Evolutionary conservation across 2,888 invertebrate genomes (phyloP).

Genomic region (Odontothrips loti): DNA sequence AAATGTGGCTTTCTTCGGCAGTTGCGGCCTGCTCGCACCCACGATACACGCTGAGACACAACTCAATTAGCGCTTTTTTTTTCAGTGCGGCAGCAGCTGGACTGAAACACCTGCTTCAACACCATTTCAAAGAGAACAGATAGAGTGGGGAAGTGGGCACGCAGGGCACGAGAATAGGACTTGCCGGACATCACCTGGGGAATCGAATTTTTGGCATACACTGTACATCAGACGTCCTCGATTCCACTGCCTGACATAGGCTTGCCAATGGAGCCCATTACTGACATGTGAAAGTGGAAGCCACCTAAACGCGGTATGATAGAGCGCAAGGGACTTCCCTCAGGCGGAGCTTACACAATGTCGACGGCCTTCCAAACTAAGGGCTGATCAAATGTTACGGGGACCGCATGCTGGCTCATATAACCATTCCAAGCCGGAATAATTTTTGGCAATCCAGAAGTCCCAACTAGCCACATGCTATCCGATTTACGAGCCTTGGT

Average conservation of each 20-base stretch:
- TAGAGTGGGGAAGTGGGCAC: not conserved
- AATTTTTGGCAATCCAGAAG: not conserved
- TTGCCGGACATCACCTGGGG: not conserved
- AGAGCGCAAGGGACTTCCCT: not conserved
- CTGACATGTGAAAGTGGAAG: not conserved
- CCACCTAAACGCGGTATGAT: not conserved
- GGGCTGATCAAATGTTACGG: not conserved
- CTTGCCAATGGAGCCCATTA: not conserved
- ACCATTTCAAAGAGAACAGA: not conserved
- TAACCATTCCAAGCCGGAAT: not conserved
- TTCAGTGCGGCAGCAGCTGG: not conserved
- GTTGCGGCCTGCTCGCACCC: not conserved
- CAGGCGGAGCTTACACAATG: not conserved
- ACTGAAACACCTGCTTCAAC: not conserved
- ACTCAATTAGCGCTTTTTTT: not conserved
- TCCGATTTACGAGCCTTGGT: not conserved
- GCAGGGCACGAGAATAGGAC: not conserved
- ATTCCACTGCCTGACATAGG: not conserved
- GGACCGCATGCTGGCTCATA: not conserved
- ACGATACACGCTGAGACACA: not conserved
- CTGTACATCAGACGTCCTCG: not conserved
- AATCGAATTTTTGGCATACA: not conserved
- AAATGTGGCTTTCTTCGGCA: no score
- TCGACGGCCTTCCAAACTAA: not conserved
- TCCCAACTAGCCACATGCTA: not conserved